Evolutionary conservation across 2,797 vertebrate species (phyloP).

Genomic region (Sebastes diploproa): DNA sequence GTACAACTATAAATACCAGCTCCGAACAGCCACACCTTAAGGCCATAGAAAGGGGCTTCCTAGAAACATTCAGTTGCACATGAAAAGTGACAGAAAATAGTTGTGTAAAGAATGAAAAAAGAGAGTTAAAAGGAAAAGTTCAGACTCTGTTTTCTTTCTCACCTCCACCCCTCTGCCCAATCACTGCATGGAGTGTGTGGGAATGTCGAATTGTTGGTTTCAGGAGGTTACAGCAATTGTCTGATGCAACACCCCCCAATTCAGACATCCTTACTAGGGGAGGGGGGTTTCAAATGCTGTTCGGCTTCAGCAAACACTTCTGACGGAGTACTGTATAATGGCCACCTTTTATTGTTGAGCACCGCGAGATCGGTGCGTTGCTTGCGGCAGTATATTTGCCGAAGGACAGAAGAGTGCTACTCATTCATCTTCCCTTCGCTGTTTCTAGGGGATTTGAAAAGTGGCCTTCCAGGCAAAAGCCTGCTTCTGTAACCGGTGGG

Average conservation of each 20-base stretch:
- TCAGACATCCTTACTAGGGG: not conserved
- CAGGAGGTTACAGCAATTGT: not conserved
- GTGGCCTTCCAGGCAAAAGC: not conserved
- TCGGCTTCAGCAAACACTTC: not conserved
- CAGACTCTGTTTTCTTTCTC: not conserved
- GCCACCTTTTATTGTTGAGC: not conserved
- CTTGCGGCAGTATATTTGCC: slow-evolving; percentile 3
- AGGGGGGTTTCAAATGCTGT: not conserved
- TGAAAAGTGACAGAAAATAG: not conserved
- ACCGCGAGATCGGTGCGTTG: not conserved
- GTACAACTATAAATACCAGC: no score
- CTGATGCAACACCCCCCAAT: not conserved
- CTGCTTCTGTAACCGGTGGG: not conserved
- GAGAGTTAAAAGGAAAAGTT: not conserved
- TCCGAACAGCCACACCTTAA: not conserved
- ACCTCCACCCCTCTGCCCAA: not conserved
- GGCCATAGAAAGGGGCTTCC: not conserved
- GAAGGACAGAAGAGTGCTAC: not conserved
- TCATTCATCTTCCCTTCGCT: not conserved
- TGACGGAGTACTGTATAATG: not conserved
- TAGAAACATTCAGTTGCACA: not conserved
- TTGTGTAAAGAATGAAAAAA: not conserved
- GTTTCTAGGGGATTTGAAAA: not conserved
- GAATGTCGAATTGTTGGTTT: not conserved
- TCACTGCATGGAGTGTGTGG: not conserved